Base-by-base conservation (phyloP, 1,140 invertebrate species). In the Oncopeltus fasciatus region DNA sequence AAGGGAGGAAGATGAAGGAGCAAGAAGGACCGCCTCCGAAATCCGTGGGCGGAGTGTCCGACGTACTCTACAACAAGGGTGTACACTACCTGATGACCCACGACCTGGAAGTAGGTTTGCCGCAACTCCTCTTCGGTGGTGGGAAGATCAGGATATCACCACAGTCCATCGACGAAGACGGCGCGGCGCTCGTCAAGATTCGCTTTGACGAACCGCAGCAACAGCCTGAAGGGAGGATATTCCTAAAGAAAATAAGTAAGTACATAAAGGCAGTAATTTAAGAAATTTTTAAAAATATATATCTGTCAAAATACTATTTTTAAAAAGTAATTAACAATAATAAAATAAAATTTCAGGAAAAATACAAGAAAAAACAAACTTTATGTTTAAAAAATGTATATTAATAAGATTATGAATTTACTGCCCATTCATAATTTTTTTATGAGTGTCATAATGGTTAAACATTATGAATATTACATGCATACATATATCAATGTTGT, bases 181-280 rank as follows among this genome's bases (percentile, higher is more conserved):
- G 80, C 59, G 86, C 86, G 0, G 83, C 85, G 0, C 70, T 88
- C 8, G 75, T 88, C 3, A 83, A 86, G 61, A 68, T 88, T 47
- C 85, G 88, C 68, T 74, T 88, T 12, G 67, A 70, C 16, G 67
- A 69, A 9, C 56, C 56, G 0, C 46, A 56, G 2, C 27, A 20
- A 5, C 26, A 64, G 27, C 56, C 60, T 26, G 76, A 76, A 18
- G 82, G 81, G 29, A 76, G 84, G 60, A 73, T 86, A 53, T 80
- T 84, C 66, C 81, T 85, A 67, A 84, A 88, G 67, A 86, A 85
- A 75, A 78, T 87, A 62, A 81, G 85, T 87, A 78, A 81, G 81
- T 80, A 60, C 59, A n/a, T n/a, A n/a, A n/a, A n/a, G n/a, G n/a
- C n/a, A n/a, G n/a, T n/a, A n/a, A n/a, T n/a, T n/a, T n/a, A n/a